Conservation (phyloP, 92 coral and sea anemone species). For the Paramuricea clavata region DNA sequence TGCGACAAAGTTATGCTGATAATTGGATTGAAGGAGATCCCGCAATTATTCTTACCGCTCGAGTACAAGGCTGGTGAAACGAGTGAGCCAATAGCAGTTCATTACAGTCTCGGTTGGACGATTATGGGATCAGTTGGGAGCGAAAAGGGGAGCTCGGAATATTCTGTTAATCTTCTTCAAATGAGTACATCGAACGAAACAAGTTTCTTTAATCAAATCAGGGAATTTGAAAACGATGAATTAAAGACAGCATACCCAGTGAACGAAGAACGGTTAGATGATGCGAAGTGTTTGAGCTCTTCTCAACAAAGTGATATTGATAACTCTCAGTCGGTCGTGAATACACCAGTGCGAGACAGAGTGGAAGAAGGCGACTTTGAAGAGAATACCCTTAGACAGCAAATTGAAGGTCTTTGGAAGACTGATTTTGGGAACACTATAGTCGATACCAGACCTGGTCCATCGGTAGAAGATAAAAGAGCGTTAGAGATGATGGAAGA, state of each 20-base stretch:
- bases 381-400: conserved; percentile 39
- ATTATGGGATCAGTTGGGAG: conserved; percentile 71
- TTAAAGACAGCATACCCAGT: background rate
- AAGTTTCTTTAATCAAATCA: background rate
- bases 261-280: conserved; percentile 6
- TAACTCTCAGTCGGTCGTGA: too few species aligned
- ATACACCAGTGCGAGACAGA: too few species aligned
- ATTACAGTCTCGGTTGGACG: conserved; percentile 76
- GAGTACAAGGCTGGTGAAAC: conserved; percentile 49
- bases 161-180: conserved; percentile 60
- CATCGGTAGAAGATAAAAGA: conserved; percentile 57
- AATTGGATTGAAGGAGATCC: conserved; percentile 62
- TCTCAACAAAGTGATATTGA: too few species aligned
- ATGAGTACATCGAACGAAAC: background rate
- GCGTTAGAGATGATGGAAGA: conserved; percentile 54
- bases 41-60: conserved; percentile 63
- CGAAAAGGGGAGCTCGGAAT: conserved; percentile 35
- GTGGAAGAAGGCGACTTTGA: background rate
- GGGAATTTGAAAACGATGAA: background rate
- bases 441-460: conserved; percentile 19
- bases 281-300: too few species aligned
- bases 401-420: conserved; percentile 62
- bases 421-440: conserved; percentile 52
- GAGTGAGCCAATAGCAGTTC: conserved; percentile 57
- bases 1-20: too few species aligned